Base-by-base conservation (phyloP, 2,113 vertebrate species). In the Struthidea cinerea region DNA sequence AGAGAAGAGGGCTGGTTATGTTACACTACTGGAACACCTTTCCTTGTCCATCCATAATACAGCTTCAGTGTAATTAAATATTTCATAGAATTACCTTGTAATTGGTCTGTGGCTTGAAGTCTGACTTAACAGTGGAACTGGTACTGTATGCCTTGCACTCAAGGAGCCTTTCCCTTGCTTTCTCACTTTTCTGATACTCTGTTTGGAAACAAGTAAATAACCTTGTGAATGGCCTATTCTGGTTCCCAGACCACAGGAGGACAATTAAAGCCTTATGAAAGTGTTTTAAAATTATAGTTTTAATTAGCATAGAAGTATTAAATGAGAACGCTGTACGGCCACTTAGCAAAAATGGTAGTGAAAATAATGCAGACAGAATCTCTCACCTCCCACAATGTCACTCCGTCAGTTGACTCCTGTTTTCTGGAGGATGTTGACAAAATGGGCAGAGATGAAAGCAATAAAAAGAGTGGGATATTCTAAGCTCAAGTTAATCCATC, bases 361-460 rank as follows among this genome's bases (percentile, higher is more conserved):
- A 67, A 92, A 79, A 37, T 57, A 52, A 65, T 6, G 13, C 21
- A 55, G 53, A 23, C 46, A 73, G 27, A 42, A 61, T 69, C 2
- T 6, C 81, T 85, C 61, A 57, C 46, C 24, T 82, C 57, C 57
- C 85, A 49, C 28, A 71, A 32, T 12, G 46, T 81, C 16, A 6
- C 1, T 2, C 39, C 68, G 44, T 5, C 4, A 63, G 35, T 4
- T 79, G 50, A 75, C 26, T 87, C 35, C 33, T 67, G 28, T 87
- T 83, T 89, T 68, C 67, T 93, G 61, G 27, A 46, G n/a, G 33
- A 59, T 46, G 28, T 75, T 75, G 47, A 60, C 60, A 64, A 37
- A 85, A 84, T 32, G 68, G 27, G 37, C 41, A 41, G 61, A 93
- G 65, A 64, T 64, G n/a, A 95, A 87, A 94, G 69, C 37, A 94